Evolutionary conservation across 92 coral and sea anemone genomes (phyloP).

Genomic region (Palythoa caribaeorum): DNA sequence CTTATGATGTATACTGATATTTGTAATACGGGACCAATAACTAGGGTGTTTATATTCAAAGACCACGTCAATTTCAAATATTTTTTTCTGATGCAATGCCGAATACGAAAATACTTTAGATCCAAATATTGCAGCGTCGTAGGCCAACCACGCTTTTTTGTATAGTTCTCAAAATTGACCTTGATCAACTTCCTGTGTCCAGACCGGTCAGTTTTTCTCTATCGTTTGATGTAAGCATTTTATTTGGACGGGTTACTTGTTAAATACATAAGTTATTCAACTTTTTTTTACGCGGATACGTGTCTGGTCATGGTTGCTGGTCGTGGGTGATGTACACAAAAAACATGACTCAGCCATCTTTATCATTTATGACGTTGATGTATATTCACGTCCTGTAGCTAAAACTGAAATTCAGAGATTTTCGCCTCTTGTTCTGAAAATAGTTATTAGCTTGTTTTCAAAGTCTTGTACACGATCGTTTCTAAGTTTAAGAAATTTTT

Average conservation of each 20-base stretch:
- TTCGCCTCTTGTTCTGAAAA: not conserved
- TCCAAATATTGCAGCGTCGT: not conserved
- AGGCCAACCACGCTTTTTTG: not conserved
- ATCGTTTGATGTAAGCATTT: not conserved
- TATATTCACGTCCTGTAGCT: not conserved
- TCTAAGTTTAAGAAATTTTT: not conserved
- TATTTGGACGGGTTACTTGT: not conserved
- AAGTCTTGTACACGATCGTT: not conserved
- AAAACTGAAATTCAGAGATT: no score
- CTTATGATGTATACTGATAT: not conserved
- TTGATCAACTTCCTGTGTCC: not conserved
- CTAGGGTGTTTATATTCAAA: not conserved
- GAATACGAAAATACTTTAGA: not conserved
- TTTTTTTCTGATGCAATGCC: not conserved
- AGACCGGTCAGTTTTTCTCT: slow-evolving; percentile 8
- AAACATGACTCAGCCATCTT: not conserved
- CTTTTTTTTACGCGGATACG: not conserved
- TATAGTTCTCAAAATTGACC: not conserved
- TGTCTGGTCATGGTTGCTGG: not conserved
- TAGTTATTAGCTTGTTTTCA: not conserved
- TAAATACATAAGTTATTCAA: not conserved
- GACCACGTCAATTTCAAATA: not conserved
- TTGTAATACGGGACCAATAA: not conserved
- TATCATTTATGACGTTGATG: not conserved
- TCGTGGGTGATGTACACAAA: not conserved